phyloP scores from a whole-genome alignment of 2,113 vertebrate species.

The Mastomys natalensis region DNA sequence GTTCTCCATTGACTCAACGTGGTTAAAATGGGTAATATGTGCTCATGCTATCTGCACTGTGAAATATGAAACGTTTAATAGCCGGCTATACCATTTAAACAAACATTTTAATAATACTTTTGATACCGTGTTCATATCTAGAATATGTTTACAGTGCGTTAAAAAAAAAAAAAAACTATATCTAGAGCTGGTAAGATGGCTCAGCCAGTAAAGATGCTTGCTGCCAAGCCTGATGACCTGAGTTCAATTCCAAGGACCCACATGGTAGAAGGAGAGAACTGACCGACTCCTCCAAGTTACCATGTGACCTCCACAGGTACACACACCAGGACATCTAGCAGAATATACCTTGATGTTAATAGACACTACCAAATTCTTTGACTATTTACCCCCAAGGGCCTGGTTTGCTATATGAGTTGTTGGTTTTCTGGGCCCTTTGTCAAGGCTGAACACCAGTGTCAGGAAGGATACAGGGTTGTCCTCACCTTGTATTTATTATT shows the following conservation, averaged over 20 bases:
- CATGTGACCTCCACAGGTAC: not conserved
- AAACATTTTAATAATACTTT: conserved; percentile 19
- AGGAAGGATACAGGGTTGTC: not conserved
- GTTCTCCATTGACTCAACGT: not conserved
- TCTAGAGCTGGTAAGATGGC: not conserved
- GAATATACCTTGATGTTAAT: not conserved
- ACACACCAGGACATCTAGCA: not conserved
- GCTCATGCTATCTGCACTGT: not conserved
- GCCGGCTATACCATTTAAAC: not conserved
- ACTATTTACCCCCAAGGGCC: not conserved
- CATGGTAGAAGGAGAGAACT: too few species aligned
- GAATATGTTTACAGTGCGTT: not conserved
- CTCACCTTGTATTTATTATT: not conserved
- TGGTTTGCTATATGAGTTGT: not conserved
- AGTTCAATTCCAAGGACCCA: not conserved
- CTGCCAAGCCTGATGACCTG: not conserved
- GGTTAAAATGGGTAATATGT: not conserved
- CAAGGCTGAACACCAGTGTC: not conserved
- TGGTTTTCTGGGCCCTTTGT: conserved; percentile 15
- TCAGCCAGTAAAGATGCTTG: not conserved
- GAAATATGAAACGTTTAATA: not conserved
- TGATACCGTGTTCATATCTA: not conserved
- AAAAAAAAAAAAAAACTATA: not conserved
- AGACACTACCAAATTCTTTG: not conserved
- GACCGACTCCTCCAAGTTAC: not conserved